A percentile compares a stretch with the other conserved stretches of the same genome.
These are phyloP conservation scores for Remorina albescens DNA, from an alignment of 2,797 vertebrate species.

Conservation along the genomic window DNA sequence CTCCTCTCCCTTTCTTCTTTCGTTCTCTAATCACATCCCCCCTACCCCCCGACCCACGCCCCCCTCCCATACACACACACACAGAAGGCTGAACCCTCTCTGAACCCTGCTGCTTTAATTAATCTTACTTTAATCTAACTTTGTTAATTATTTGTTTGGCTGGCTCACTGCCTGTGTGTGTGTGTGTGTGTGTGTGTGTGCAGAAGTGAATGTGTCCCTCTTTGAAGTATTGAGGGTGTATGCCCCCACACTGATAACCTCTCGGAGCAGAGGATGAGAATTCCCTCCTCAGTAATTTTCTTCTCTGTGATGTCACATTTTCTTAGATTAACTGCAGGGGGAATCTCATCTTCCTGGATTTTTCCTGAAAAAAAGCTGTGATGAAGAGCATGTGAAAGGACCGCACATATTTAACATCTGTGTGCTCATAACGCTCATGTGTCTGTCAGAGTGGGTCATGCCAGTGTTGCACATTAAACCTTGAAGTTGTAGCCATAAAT, in stretches of 20 bases:
- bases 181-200: constrained; percentile 47
- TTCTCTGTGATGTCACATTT: constrained; percentile 2
- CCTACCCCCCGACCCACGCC: constrained; percentile 38
- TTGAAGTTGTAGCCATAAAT: no score
- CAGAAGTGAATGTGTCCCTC: constrained; percentile 32
- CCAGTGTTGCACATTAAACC: no score
- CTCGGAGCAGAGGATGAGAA: constrained; percentile 32
- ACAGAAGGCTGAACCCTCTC: constrained; percentile 80
- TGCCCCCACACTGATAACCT: constrained; percentile 62
- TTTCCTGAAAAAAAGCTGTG: no score
- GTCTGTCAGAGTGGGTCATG: not conserved
- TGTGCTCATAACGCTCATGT: not conserved
- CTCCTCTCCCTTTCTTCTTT: constrained; percentile 73
- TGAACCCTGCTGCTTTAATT: constrained; percentile 83
- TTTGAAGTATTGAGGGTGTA: constrained; percentile 68
- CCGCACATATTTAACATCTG: not conserved
- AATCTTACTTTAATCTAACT: constrained; percentile 81
- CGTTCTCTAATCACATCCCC: constrained; percentile 68
- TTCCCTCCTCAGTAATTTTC: constrained; percentile 36
- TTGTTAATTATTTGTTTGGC: constrained; percentile 84
- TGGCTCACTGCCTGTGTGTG: constrained; percentile 59
- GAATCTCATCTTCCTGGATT: constrained; percentile 8
- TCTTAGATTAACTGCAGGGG: not conserved
- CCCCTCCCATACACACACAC: constrained; percentile 64
- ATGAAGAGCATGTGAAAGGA: not conserved